A percentile compares a stretch with the other conserved stretches of the same genome.
phyloP scores from a whole-genome alignment of 2,888 invertebrate species.

The Unio delphinus region DNA sequence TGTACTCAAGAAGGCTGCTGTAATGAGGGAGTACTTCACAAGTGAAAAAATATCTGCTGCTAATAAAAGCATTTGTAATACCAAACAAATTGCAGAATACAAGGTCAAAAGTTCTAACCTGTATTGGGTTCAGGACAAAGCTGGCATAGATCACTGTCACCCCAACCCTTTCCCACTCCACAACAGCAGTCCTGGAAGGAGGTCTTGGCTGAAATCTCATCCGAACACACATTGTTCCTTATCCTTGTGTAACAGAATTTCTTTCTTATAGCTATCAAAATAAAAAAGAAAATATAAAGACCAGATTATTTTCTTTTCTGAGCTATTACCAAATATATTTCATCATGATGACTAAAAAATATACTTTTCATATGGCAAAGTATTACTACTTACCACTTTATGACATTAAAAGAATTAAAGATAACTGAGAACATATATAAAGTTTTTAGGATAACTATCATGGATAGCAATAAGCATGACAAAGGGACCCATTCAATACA shows the following conservation, averaged over 20 bases:
- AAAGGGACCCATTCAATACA: no score
- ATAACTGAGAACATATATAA: no score
- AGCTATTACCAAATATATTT: no score
- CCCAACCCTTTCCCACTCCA: conserved; percentile 84
- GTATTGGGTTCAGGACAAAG: conserved; percentile 57
- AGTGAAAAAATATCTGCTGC: not conserved
- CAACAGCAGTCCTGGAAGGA: conserved; percentile 90
- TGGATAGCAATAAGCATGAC: no score
- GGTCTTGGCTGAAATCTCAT: conserved; percentile 79
- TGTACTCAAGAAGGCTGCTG: no score
- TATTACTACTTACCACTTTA: no score
- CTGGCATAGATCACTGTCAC: conserved; percentile 74
- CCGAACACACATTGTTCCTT: conserved; percentile 76
- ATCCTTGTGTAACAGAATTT: conserved; percentile 56
- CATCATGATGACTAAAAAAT: no score
- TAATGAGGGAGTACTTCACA: no score
- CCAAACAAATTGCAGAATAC: conserved; percentile 1
- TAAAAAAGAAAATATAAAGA: not conserved
- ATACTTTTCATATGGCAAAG: no score
- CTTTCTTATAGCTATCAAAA: conserved; percentile 40
- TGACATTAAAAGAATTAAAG: no score
- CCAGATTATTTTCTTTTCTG: not conserved
- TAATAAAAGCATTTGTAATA: not conserved
- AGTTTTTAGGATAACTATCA: no score
- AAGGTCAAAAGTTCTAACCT: conserved; percentile 35